A percentile compares a stretch with the other conserved stretches of the same genome.
Evolutionary conservation across 2,113 vertebrate species (phyloP).

Genomic region (Sminthopsis crassicaudata): DNA sequence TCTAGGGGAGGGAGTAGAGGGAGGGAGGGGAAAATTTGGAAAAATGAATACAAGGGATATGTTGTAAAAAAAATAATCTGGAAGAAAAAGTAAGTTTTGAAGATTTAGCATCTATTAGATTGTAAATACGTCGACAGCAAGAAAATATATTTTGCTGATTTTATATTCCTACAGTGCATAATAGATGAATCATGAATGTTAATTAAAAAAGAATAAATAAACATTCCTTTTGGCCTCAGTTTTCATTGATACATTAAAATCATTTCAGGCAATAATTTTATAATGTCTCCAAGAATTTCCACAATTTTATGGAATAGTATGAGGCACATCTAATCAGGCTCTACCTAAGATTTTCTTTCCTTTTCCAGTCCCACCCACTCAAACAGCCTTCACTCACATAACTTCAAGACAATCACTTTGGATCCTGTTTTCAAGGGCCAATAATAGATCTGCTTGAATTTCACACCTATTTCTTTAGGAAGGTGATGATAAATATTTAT

Average conservation of each 20-base stretch:
- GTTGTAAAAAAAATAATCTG: background rate
- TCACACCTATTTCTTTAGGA: background rate
- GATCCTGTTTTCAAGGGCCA: background rate
- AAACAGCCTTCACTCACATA: background rate
- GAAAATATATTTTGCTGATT: background rate
- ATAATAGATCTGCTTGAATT: background rate
- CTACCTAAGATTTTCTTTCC: background rate
- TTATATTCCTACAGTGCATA: background rate
- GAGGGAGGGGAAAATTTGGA: no score
- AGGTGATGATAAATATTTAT: background rate
- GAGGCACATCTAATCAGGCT: background rate
- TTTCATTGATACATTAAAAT: background rate
- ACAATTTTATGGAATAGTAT: background rate
- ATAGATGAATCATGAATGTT: background rate
- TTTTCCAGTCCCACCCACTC: background rate
- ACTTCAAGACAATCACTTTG: background rate
- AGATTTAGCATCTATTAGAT: background rate
- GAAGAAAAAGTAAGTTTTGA: background rate
- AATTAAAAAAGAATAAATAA: background rate
- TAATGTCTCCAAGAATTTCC: background rate
- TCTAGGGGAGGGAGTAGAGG: no score
- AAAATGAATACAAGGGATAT: no score
- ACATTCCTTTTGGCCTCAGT: background rate
- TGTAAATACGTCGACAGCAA: background rate
- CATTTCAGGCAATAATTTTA: background rate